Percentiles rank a stretch among this genome's conserved stretches.
phyloP scores from a whole-genome alignment of 2,113 vertebrate genomes.

The Ariopsis seemanni region DNA sequence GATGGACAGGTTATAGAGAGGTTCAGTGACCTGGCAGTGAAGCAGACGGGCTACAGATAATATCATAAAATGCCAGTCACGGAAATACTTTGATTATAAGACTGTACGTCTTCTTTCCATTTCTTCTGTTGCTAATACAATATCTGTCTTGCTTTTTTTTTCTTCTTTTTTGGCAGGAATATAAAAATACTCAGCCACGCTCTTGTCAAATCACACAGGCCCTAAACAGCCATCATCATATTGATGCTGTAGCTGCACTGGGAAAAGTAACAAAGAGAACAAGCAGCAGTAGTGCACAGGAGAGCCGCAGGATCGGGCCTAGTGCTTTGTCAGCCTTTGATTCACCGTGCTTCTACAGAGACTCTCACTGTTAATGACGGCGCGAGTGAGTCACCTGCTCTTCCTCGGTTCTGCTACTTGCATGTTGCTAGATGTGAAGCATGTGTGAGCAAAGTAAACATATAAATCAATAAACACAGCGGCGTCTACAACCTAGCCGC shows the following conservation, averaged over 20 bases:
- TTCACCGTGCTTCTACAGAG: slow-evolving; percentile 23
- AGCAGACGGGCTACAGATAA: not conserved
- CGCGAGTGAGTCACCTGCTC: slow-evolving; percentile 36
- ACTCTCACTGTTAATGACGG: slow-evolving; percentile 28
- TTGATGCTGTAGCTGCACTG: slow-evolving; percentile 7
- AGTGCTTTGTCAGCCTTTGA: slow-evolving; percentile 39
- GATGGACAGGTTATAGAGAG: no score
- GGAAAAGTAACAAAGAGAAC: slow-evolving; percentile 23
- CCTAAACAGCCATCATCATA: slow-evolving; percentile 15
- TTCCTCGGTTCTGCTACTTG: slow-evolving; percentile 29
- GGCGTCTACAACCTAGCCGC: slow-evolving; percentile 41
- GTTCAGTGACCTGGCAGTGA: not conserved
- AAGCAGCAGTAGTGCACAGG: slow-evolving; percentile 20
- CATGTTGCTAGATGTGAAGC: slow-evolving; percentile 34
- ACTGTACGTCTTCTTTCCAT: no score
- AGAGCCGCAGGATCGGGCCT: slow-evolving; percentile 27
- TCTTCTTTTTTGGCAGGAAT: not conserved
- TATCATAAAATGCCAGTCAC: not conserved
- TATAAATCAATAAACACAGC: slow-evolving; percentile 47
- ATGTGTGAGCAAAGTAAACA: slow-evolving; percentile 37
- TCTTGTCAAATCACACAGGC: slow-evolving; percentile 24
- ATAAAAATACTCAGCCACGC: not conserved
- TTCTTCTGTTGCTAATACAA: not conserved
- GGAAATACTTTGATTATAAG: not conserved
- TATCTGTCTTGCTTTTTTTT: not conserved